Conservation (phyloP, 2,888 invertebrate species). For the Ceramica pisi region DNA sequence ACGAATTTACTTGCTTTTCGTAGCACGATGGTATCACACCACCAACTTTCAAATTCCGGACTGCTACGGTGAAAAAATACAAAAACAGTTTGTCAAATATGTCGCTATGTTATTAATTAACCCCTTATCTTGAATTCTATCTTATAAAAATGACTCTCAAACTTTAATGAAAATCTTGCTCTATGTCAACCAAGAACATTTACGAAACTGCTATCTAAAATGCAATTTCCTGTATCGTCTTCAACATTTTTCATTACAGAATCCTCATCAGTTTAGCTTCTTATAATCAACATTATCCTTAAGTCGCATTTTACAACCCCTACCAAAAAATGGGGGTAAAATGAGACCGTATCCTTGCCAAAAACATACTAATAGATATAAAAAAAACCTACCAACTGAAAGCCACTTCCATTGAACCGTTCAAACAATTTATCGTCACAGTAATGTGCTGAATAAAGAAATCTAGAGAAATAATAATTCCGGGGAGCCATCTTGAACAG, state of each 20-base stretch:
- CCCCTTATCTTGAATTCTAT: no score
- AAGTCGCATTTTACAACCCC: neutral
- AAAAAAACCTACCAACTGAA: conserved; percentile 12
- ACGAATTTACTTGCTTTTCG: no score
- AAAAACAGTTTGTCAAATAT: no score
- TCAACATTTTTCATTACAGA: neutral
- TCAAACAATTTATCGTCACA: conserved; percentile 61
- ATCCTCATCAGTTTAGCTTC: neutral
- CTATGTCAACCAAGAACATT: neutral
- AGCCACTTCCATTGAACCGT: conserved; percentile 61
- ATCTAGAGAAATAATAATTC: conserved; percentile 81
- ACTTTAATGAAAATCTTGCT: neutral
- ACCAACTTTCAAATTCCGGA: no score
- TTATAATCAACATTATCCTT: neutral
- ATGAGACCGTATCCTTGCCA: neutral
- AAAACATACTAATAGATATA: conserved; percentile 15
- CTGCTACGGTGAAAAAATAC: no score
- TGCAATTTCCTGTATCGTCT: neutral
- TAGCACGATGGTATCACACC: no score
- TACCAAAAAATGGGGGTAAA: neutral
- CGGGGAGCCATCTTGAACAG: conserved; percentile 75
- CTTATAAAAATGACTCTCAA: neutral
- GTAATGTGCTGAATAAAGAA: conserved; percentile 76
- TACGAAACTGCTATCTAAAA: neutral
- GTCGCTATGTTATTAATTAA: no score